Conservation (phyloP, 2,888 invertebrate species). For the Cheilosia impressa region DNA sequence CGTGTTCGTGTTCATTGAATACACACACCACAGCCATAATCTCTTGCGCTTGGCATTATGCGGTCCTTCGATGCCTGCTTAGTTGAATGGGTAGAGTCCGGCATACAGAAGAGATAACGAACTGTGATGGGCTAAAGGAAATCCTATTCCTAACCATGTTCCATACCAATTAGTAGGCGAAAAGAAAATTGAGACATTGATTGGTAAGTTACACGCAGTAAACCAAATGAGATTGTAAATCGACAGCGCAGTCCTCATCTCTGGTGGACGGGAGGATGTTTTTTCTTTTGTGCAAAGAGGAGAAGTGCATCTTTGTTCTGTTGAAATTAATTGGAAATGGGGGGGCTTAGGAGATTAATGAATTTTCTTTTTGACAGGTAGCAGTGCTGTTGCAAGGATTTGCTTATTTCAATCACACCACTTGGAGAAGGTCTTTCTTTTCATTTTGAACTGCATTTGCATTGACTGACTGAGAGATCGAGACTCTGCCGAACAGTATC, state of each 20-base stretch:
- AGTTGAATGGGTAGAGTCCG: conserved; percentile 16
- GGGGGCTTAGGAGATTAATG: too few species aligned
- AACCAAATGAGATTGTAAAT: conserved; percentile 67
- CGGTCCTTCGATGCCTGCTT: conserved; percentile 16
- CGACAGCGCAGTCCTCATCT: conserved; percentile 32
- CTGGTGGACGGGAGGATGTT: neutral
- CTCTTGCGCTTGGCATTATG: conserved; percentile 60
- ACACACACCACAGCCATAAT: conserved; percentile 47
- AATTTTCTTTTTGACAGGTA: too few species aligned
- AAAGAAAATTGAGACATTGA: conserved; percentile 69
- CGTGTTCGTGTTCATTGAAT: conserved; percentile 64
- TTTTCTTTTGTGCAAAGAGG: neutral
- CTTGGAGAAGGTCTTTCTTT: too few species aligned
- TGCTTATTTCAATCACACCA: too few species aligned
- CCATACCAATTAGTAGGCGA: conserved; percentile 66
- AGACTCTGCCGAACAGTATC: too few species aligned
- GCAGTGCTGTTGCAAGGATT: too few species aligned
- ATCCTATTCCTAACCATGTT: conserved; percentile 66
- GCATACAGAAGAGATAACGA: conserved; percentile 5
- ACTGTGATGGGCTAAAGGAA: conserved; percentile 16
- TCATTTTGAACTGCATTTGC: too few species aligned
- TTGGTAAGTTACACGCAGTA: conserved; percentile 68
- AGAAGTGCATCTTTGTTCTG: too few species aligned
- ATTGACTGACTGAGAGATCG: too few species aligned
- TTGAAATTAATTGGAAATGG: too few species aligned